These are phyloP conservation scores for Globia sparganii DNA, from an alignment of 2,888 invertebrate species.

Conservation along the genomic window DNA sequence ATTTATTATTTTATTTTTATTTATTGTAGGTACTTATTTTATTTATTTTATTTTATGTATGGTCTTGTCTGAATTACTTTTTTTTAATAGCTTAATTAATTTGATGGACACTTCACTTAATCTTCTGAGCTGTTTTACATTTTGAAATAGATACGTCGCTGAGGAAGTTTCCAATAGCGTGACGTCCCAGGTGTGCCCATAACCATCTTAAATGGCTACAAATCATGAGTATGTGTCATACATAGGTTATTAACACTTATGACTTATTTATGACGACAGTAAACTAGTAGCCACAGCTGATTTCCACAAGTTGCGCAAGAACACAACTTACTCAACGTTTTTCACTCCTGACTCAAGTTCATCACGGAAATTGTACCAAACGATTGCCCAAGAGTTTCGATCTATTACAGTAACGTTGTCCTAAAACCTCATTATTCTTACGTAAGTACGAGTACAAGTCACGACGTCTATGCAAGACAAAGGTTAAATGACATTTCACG, in stretches of 20 bases:
- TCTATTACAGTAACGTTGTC: slow-evolving; percentile 59
- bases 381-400: slow-evolving; percentile 53
- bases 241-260: slow-evolving; percentile 34
- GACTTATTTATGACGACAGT: background rate
- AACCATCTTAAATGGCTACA: background rate
- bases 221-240: slow-evolving; percentile 30
- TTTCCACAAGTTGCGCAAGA: slow-evolving; percentile 40
- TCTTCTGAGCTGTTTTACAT: slow-evolving; percentile 8
- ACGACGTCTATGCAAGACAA: slow-evolving; percentile 63
- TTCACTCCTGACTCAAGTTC: slow-evolving; percentile 17
- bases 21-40: too few species aligned
- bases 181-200: background rate
- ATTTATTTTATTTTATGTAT: too few species aligned
- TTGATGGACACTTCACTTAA: background rate
- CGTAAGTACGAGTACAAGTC: slow-evolving; percentile 59
- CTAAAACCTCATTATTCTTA: slow-evolving; percentile 66
- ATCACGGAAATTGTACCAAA: slow-evolving; percentile 32
- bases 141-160: background rate
- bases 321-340: slow-evolving; percentile 30
- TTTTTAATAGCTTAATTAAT: background rate
- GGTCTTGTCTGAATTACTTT: too few species aligned
- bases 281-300: slow-evolving; percentile 8
- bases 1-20: background rate
- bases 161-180: slow-evolving; percentile 21
- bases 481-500: slow-evolving; percentile 67